Percentiles rank a stretch among this genome's conserved stretches.
Evolutionary conservation across 2,797 vertebrate genomes (phyloP).

Genomic region (Rhabdophis nuchalis): DNA sequence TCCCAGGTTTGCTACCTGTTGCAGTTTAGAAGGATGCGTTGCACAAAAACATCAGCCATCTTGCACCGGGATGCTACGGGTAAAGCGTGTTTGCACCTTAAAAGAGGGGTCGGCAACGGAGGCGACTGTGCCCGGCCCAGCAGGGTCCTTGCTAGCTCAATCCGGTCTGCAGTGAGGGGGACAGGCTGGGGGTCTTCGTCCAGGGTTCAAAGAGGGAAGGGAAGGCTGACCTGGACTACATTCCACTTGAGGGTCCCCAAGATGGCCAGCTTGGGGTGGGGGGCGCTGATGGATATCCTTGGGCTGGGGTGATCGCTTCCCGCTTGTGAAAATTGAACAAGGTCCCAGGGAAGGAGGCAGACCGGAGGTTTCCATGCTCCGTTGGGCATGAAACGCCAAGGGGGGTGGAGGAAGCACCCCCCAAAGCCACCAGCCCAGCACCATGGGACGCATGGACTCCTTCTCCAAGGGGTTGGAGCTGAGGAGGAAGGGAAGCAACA

Average conservation of each 20-base stretch:
- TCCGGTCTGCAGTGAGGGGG: not conserved
- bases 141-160: not conserved
- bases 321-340: not conserved
- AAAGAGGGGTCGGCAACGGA: accelerated
- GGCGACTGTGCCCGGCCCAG: too few relatives aligned
- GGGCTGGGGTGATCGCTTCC: not conserved
- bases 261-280: not conserved
- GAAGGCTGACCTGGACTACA: not conserved
- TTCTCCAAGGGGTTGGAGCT: not conserved
- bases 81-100: accelerated
- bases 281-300: not conserved
- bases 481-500: too few relatives aligned
- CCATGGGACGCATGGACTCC: not conserved
- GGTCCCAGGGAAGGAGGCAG: not conserved
- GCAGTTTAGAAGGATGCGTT: not conserved
- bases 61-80: not conserved
- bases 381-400: accelerated
- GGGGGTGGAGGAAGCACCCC: too few relatives aligned
- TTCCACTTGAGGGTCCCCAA: not conserved
- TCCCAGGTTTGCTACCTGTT: not conserved
- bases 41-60: not conserved
- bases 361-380: not conserved
- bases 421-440: not conserved
- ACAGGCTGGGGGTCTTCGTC: not conserved
- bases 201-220: not conserved